These are phyloP conservation scores for Achatina immaculata DNA, from an alignment of 1,140 invertebrate genomes.

Conservation along the genomic window DNA sequence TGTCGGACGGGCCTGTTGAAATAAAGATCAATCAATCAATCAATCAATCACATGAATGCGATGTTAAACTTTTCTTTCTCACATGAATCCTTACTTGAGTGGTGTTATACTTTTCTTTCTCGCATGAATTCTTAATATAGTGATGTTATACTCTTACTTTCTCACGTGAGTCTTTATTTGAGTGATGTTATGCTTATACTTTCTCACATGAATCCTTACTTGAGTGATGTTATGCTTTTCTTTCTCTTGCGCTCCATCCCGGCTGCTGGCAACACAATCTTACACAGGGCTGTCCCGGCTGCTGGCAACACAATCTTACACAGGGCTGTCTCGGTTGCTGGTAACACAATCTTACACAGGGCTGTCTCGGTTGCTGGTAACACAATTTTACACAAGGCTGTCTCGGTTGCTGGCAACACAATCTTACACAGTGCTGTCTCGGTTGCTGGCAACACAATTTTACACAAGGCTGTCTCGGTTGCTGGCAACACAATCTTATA, in stretches of 20 bases:
- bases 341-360: too few species aligned
- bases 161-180: neutral
- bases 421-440: too few species aligned
- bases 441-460: too few species aligned
- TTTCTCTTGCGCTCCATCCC: slow-evolving; percentile 41
- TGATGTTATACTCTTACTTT: too few species aligned
- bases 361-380: too few species aligned
- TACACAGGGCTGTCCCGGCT: neutral
- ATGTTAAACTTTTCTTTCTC: neutral
- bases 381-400: too few species aligned
- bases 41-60: neutral
- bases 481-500: too few species aligned
- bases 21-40: neutral
- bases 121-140: neutral
- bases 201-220: slow-evolving; percentile 10
- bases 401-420: too few species aligned
- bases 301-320: too few species aligned
- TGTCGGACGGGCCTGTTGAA: too few species aligned
- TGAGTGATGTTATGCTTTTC: slow-evolving; percentile 35
- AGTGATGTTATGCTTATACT: neutral
- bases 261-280: neutral
- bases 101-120: neutral
- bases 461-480: too few species aligned
- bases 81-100: neutral
- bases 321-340: too few species aligned